Base-by-base conservation (phyloP, 2,797 vertebrate species). In the Dendrocincla tyrannina region DNA sequence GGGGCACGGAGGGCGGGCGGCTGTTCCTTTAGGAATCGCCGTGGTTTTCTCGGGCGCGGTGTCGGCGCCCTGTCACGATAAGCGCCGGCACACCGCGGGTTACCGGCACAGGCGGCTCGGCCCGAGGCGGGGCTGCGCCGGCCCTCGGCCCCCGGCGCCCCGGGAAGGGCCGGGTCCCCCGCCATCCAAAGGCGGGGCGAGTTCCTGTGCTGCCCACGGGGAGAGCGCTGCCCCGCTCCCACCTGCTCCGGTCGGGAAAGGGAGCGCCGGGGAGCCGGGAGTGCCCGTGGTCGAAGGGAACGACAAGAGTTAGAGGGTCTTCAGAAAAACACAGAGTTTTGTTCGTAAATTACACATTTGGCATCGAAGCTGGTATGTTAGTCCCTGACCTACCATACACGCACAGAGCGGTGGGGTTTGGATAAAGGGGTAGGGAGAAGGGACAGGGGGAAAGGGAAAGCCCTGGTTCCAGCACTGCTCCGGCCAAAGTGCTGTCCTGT, bases 1-100 rank as follows among this genome's bases (percentile, higher is more conserved):
- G 9, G 59, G 18, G 37, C 25, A 13, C 58, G 17, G 12, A 7
- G 8, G 11, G 8, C 7, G 9, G 13, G 37, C 28, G 7, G 30
- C 30, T 10, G 9, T 10, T n/a, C 5, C 2, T 0, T 3, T 1
- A 8, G 28, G 9, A 2, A 0, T 9, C 3, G 23, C 3, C 0
- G 10, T 11, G 20, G 2, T 20, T 47, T 25, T 2, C 8, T 1
- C 3, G 1, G 27, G 8, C 9, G 1, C 4, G 12, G 11, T 2
- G 17, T 16, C 6, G 3, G 60, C 1, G 0, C 1, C 12, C 5
- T 5, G 44, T 13, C 10, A 37, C 17, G 37, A 42, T 37, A 6
- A 30, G 42, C 22, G 3, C 9, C 7, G 13, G 17, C 5, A 10
- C 19, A 44, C 42, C 1, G 3, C 17, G 4, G 4, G 8, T 25